Evolutionary conservation across 1,140 invertebrate species (phyloP).

Genomic region (Papilio xuthus): DNA sequence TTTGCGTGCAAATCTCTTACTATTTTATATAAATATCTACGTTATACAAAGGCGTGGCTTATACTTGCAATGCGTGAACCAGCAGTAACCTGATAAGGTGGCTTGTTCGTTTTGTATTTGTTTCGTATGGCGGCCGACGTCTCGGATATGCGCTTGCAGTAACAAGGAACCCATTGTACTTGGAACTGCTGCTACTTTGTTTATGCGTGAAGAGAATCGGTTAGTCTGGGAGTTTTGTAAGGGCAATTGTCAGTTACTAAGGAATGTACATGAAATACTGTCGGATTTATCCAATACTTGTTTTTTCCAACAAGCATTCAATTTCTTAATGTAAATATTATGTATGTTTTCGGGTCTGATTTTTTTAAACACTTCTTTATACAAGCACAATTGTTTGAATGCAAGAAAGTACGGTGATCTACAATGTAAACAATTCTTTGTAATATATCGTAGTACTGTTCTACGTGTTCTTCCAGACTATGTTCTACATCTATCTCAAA

Average conservation of each 20-base stretch:
- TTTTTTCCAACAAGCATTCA: no score
- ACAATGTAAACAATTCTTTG: neutral
- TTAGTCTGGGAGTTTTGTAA: neutral
- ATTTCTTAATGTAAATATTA: no score
- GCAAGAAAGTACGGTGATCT: neutral
- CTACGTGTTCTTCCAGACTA: no score
- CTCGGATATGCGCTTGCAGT: constrained; percentile 63
- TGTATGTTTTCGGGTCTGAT: no score
- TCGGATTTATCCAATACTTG: no score
- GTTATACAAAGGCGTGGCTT: constrained; percentile 25
- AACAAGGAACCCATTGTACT: constrained; percentile 67
- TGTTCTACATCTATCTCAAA: no score
- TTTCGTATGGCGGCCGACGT: constrained; percentile 60
- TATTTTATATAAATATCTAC: neutral
- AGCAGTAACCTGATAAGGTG: constrained; percentile 58
- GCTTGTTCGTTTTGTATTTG: constrained; percentile 59
- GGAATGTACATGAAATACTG: neutral
- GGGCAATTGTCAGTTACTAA: neutral
- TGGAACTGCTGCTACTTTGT: constrained; percentile 46
- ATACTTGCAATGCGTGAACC: constrained; percentile 33
- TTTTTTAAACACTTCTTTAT: neutral
- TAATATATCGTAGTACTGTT: no score
- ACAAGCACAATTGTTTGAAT: neutral
- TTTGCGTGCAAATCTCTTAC: neutral
- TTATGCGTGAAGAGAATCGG: neutral